Percentiles rank a stretch among this genome's conserved stretches.
phyloP scores from a whole-genome alignment of 2,888 invertebrate genomes.

The Polydesmus complanatus region DNA sequence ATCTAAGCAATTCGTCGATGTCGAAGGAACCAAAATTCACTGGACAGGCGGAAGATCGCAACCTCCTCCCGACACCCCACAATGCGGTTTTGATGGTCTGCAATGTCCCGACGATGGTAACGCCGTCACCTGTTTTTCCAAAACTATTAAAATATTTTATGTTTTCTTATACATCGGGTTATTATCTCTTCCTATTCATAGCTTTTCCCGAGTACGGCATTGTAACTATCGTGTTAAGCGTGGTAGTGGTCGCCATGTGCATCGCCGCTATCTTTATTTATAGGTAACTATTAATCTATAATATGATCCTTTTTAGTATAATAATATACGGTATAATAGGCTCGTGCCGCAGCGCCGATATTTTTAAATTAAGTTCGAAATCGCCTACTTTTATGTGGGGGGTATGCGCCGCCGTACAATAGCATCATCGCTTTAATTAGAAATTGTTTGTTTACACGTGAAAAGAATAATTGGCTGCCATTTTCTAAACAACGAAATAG shows the following conservation, averaged over 20 bases:
- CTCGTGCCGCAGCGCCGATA: too few relatives aligned
- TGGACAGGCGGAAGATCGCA: conserved; percentile 64
- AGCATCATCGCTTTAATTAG: too few relatives aligned
- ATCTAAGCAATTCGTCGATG: conserved; percentile 57
- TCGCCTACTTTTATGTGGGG: too few relatives aligned
- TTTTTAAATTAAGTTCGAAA: too few relatives aligned
- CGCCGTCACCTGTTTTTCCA: too few relatives aligned
- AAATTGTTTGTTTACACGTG: too few relatives aligned
- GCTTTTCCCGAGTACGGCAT: conserved; percentile 70
- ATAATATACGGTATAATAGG: too few relatives aligned
- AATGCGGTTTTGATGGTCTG: conserved; percentile 82
- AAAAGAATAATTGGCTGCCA: too few relatives aligned
- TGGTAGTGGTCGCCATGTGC: conserved; percentile 53
- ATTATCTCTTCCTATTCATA: too few relatives aligned
- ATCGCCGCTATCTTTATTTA: conserved; percentile 61
- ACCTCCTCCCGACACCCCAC: conserved; percentile 71
- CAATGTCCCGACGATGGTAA: conserved; percentile 72
- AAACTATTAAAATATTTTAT: neutral
- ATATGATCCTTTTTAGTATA: too few relatives aligned
- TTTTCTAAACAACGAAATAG: too few relatives aligned
- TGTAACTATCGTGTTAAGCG: conserved; percentile 64
- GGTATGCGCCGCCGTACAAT: too few relatives aligned
- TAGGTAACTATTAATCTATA: conserved; percentile 42
- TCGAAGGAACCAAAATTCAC: conserved; percentile 56
- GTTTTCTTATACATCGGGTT: neutral